A percentile compares a stretch with the other conserved stretches of the same genome.
Evolutionary conservation across 2,113 vertebrate genomes (phyloP).

Genomic region (Pleuronectes platessa): DNA sequence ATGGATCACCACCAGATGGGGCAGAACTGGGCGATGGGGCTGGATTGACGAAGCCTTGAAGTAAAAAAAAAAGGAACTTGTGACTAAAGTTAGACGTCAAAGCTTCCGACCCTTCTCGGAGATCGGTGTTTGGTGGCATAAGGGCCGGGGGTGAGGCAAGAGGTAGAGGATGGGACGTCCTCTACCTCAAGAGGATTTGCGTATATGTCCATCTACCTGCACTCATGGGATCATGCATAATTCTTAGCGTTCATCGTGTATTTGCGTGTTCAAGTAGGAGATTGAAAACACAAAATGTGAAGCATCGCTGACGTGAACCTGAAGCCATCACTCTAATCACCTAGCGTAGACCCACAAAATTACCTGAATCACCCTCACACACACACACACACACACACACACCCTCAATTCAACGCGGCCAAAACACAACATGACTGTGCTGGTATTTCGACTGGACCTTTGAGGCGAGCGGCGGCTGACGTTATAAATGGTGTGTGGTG

Average conservation of each 20-base stretch:
- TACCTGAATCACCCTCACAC: slow-evolving; percentile 7
- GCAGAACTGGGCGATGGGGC: slow-evolving; percentile 78
- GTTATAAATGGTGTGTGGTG: slow-evolving; percentile 78
- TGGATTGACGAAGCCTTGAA: slow-evolving; percentile 72
- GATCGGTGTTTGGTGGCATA: slow-evolving; percentile 16
- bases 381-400: neutral
- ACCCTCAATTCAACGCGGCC: slow-evolving; percentile 48
- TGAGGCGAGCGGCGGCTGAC: slow-evolving; percentile 54
- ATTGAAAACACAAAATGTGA: slow-evolving; percentile 7
- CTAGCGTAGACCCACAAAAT: neutral
- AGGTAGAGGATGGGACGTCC: neutral
- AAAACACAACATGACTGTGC: slow-evolving; percentile 73
- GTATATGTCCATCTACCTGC: neutral
- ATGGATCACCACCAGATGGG: slow-evolving; percentile 77
- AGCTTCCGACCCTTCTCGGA: neutral
- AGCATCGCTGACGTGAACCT: slow-evolving; percentile 13
- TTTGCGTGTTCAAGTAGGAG: slow-evolving; percentile 11
- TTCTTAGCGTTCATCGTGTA: neutral
- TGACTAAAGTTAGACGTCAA: slow-evolving; percentile 45
- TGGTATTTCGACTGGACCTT: slow-evolving; percentile 74
- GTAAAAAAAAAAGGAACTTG: slow-evolving; percentile 35
- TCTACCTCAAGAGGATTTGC: too few species aligned
- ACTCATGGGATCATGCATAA: neutral
- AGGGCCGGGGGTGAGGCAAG: slow-evolving; percentile 5
- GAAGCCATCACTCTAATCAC: slow-evolving; percentile 38